Base-by-base conservation (phyloP, 2,113 vertebrate species). In the Corvus cornix region DNA sequence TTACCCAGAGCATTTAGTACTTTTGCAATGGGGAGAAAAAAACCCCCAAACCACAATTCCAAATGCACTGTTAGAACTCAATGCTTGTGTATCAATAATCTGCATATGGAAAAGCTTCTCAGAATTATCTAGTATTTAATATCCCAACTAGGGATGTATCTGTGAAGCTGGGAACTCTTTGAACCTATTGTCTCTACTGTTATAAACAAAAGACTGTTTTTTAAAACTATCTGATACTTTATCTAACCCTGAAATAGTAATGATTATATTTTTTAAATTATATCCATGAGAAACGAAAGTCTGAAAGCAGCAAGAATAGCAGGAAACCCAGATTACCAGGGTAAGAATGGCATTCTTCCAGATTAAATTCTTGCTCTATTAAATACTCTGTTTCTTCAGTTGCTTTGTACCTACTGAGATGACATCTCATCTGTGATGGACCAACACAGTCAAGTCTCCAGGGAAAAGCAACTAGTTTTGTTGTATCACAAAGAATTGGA, bases 301-400 rank as follows among this genome's bases (percentile, higher is more conserved):
- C 87, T 84, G 56, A 92, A 95, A 83, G 55, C 43, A 95, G 58
- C 23, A 96, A 96, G 81, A 96, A 95, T 91, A 87, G 70, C 87
- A 97, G 89, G 95, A 97, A 96, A 91, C 51, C 82, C 78, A 59
- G 35, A 95, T 28, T 82, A 77, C 33, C 56, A 83, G 63, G 31
- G 79, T 77, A 94, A 87, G 53, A 93, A 93, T 53, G 44, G 52
- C 88, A 93, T 64, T 90, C 46, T 88, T 94, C 72, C 85, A 90
- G 56, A 92, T 43, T 46, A 87, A 92, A 95, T 94, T 94, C 85
- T 67, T 88, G 48, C 39, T 77, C 77, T 85, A 77, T 74, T 85
- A 85, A 91, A 83, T 39, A 87, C 55, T 67, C 35, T 51, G 7
- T 76, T 92, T 93, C 92, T 93, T 86, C 44, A 64, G 60, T 89